Evolutionary conservation across 2,113 vertebrate genomes (phyloP), one percentile per base, ranked within the genome.

Genomic region (Plecotus auritus): DNA sequence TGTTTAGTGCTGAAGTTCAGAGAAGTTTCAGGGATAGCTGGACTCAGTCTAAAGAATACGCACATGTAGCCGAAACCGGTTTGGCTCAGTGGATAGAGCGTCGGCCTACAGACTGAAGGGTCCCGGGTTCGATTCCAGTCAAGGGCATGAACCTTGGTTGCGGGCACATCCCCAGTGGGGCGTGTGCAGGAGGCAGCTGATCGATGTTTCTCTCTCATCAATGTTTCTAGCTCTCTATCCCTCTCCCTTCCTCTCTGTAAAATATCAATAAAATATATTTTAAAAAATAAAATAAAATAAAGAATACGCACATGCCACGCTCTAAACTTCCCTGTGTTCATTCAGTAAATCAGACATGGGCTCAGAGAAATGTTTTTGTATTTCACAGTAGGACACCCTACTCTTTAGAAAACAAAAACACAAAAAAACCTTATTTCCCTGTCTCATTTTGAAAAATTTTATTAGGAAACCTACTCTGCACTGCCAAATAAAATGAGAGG

Each of bases 231-330:
- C n/a, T n/a, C n/a, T n/a, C n/a, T n/a, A n/a, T n/a, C n/a, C n/a
- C n/a, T n/a, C n/a, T n/a, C n/a, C n/a, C n/a, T n/a, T n/a, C n/a
- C n/a, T n/a, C n/a, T n/a, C n/a, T n/a, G n/a, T n/a, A n/a, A n/a
- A n/a, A n/a, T n/a, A n/a, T n/a, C n/a, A n/a, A n/a, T n/a, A n/a
- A n/a, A n/a, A n/a, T n/a, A n/a, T n/a, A n/a, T n/a, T n/a, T n/a
- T n/a, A n/a, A n/a, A n/a, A n/a, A n/a, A n/a, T n/a, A n/a, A n/a
- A n/a, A n/a, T n/a, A n/a, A n/a, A n/a, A n/a, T 32, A 85, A 74
- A 12, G 3, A 9, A 16, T 84, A 12, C 5, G 1, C 6, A 4
- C 16, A 4, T 1, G 7, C 2, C 0, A 20, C 40, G 20, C 12
- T 47, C 35, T 59, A 13, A 86, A 30, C 7, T 30, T 51, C 47